phyloP scores from a whole-genome alignment of 92 coral and sea anemone genomes.

The Siderastrea siderea region DNA sequence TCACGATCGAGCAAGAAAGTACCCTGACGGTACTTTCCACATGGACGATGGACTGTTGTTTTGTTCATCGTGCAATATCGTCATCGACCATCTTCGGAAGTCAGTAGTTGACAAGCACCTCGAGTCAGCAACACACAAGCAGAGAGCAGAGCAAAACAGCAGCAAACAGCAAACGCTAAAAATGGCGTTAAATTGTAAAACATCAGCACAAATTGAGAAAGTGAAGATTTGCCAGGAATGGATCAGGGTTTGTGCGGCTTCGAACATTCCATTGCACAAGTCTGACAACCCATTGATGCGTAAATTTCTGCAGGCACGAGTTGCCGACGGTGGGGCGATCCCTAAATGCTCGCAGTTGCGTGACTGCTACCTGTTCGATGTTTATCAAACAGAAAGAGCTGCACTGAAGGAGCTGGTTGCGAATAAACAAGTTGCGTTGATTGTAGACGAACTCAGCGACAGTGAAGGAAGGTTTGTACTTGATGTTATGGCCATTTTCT shows the following conservation, averaged over 20 bases:
- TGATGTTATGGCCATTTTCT: constrained; percentile 38
- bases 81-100: background rate
- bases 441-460: too few species aligned
- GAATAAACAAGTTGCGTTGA: constrained; percentile 38
- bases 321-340: constrained; percentile 67
- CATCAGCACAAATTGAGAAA: constrained; percentile 17
- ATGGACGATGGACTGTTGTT: background rate
- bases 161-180: too few species aligned
- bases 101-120: background rate
- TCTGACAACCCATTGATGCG: constrained; percentile 62
- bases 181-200: too few species aligned
- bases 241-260: constrained; percentile 64
- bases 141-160: too few species aligned
- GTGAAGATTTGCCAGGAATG: constrained; percentile 70
- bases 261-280: constrained; percentile 71
- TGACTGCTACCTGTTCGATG: constrained; percentile 63
- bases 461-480: too few species aligned
- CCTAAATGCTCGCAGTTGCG: constrained; percentile 61
- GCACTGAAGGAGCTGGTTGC: constrained; percentile 38
- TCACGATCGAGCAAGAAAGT: background rate
- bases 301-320: constrained; percentile 40
- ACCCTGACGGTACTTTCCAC: background rate
- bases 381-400: constrained; percentile 46
- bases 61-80: background rate
- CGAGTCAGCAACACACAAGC: too few species aligned